Percentiles rank a stretch among this genome's conserved stretches.
phyloP scores from a whole-genome alignment of 1,140 invertebrate genomes.

The Psix sp. region DNA sequence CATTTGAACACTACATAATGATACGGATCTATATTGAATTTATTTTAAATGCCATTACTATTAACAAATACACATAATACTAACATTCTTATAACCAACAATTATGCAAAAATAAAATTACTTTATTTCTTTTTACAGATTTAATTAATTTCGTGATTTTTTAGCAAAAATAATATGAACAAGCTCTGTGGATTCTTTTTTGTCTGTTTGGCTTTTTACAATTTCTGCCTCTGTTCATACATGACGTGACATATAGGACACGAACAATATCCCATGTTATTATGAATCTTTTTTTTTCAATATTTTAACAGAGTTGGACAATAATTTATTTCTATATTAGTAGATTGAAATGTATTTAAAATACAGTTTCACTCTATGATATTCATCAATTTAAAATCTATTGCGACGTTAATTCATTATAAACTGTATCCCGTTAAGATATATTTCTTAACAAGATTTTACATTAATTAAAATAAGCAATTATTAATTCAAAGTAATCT shows the following conservation, averaged over 20 bases:
- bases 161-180: constrained; percentile 49
- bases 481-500: too few relatives aligned
- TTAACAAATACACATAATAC: constrained; percentile 21
- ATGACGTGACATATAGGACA: too few relatives aligned
- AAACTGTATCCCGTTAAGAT: too few relatives aligned
- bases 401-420: constrained; percentile 16
- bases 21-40: constrained; percentile 22
- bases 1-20: constrained; percentile 9
- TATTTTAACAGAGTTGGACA: not conserved
- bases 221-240: too few relatives aligned
- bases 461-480: too few relatives aligned
- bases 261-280: too few relatives aligned
- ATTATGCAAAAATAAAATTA: constrained; percentile 46
- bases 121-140: constrained; percentile 1
- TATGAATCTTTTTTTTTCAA: too few relatives aligned
- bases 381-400: not conserved
- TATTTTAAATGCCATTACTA: constrained; percentile 2
- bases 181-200: constrained; percentile 51
- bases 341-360: too few relatives aligned
- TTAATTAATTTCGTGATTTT: too few relatives aligned
- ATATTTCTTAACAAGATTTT: too few relatives aligned
- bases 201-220: too few relatives aligned
- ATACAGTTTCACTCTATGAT: too few relatives aligned
- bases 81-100: constrained; percentile 29
- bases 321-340: not conserved